Conservation (phyloP, 2,797 vertebrate species). For the Tachyglossus aculeatus region DNA sequence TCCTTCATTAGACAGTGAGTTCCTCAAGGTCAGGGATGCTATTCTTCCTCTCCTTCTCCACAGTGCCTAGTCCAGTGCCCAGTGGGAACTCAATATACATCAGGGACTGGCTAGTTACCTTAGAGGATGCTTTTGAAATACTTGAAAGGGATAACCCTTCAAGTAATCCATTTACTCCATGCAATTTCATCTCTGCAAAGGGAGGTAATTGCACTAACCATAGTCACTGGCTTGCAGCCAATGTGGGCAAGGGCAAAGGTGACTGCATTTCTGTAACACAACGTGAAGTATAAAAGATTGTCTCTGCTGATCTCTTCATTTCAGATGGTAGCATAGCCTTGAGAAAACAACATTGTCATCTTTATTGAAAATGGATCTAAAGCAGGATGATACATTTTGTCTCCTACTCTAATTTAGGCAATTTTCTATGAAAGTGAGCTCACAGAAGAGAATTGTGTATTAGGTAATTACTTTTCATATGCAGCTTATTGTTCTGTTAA, state of each 20-base stretch:
- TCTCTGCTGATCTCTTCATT: slow-evolving; percentile 32
- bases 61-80: too few relatives aligned
- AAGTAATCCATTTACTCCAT: slow-evolving; percentile 29
- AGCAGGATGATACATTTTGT: not conserved
- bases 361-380: slow-evolving; percentile 10
- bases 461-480: not conserved
- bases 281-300: slow-evolving; percentile 5
- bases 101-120: not conserved
- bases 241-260: slow-evolving; percentile 53
- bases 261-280: slow-evolving; percentile 45
- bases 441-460: accelerated
- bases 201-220: slow-evolving; percentile 48
- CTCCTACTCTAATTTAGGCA: slow-evolving; percentile 7
- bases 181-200: slow-evolving; percentile 35
- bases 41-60: too few relatives aligned
- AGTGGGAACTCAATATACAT: accelerated
- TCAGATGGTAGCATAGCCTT: slow-evolving; percentile 39
- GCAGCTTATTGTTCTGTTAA: not conserved
- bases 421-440: not conserved
- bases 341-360: slow-evolving; percentile 32
- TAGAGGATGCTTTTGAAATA: slow-evolving; percentile 28
- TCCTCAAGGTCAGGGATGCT: too few relatives aligned
- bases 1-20: too few relatives aligned
- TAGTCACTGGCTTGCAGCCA: slow-evolving; percentile 51
- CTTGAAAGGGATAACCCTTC: not conserved